Percentiles rank a stretch among this genome's conserved stretches.
These are phyloP conservation scores for Enteromius paludinosus DNA, from an alignment of 2,797 vertebrate species.

Conservation along the genomic window DNA sequence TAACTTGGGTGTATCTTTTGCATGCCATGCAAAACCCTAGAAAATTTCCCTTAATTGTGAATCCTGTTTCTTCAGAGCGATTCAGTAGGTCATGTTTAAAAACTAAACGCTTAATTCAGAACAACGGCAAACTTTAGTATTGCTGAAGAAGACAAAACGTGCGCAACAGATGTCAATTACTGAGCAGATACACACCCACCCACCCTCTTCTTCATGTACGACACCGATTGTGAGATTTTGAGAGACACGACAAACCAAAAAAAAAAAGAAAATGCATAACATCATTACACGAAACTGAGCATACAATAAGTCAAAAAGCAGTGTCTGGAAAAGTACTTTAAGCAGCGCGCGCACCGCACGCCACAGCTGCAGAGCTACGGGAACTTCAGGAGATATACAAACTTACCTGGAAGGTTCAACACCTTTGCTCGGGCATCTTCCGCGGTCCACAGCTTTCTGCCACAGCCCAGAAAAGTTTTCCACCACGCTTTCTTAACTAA, in stretches of 20 bases:
- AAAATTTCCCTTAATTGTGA: constrained; percentile 38
- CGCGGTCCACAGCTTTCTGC: constrained; percentile 68
- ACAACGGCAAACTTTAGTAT: neutral
- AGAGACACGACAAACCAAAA: neutral
- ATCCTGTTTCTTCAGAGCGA: neutral
- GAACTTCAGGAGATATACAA: neutral
- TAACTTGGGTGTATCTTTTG: constrained; percentile 49
- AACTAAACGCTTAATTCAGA: neutral
- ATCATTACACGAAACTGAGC: neutral
- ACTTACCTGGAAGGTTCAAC: constrained; percentile 77
- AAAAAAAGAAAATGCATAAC: neutral
- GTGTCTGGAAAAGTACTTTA: neutral
- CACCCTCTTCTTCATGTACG: constrained; percentile 62
- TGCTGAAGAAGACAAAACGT: constrained; percentile 26
- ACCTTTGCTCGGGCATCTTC: constrained; percentile 80
- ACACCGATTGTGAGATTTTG: constrained; percentile 6
- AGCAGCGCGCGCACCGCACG: neutral
- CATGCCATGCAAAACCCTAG: constrained; percentile 56
- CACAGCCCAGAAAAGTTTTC: constrained; percentile 72
- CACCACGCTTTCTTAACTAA: constrained; percentile 62
- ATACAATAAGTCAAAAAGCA: no score
- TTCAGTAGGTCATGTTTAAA: neutral
- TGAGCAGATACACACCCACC: constrained; percentile 74
- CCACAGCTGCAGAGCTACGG: neutral
- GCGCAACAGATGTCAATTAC: constrained; percentile 57